Evolutionary conservation across 2,797 vertebrate genomes (phyloP).

Genomic region (Platyrinchus mystaceus): DNA sequence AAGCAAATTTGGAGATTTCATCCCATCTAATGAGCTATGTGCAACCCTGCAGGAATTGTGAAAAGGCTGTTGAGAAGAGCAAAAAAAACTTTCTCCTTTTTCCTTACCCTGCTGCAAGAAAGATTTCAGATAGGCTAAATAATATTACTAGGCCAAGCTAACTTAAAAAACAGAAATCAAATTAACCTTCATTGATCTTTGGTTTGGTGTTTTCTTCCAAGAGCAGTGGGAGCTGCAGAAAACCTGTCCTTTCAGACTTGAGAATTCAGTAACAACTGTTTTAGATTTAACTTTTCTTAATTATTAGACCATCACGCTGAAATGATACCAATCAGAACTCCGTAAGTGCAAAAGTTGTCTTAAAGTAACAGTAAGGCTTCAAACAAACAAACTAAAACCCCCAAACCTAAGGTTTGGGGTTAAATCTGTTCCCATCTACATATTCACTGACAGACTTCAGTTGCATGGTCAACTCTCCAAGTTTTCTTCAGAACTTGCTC

Average conservation of each 20-base stretch:
- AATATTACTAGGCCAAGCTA: background rate
- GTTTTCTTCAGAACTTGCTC: background rate
- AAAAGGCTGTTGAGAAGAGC: background rate
- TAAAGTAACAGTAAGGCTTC: background rate
- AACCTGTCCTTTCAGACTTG: background rate
- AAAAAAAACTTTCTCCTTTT: background rate
- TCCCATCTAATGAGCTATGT: background rate
- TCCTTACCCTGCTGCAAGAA: background rate
- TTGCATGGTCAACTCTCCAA: background rate
- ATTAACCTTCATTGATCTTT: background rate
- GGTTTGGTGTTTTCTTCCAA: background rate
- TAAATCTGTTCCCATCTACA: background rate
- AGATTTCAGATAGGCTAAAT: background rate
- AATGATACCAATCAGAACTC: background rate
- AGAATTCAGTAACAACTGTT: background rate
- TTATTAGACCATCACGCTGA: background rate
- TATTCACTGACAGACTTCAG: background rate
- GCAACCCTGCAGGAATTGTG: background rate
- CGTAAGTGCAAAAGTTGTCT: background rate
- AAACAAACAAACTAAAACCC: background rate
- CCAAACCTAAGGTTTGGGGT: background rate
- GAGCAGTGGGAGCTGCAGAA: background rate
- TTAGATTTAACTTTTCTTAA: background rate
- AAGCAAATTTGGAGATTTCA: background rate
- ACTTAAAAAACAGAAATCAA: background rate